Conservation (phyloP, 1,140 invertebrate species). For the Euwallacea similis region DNA sequence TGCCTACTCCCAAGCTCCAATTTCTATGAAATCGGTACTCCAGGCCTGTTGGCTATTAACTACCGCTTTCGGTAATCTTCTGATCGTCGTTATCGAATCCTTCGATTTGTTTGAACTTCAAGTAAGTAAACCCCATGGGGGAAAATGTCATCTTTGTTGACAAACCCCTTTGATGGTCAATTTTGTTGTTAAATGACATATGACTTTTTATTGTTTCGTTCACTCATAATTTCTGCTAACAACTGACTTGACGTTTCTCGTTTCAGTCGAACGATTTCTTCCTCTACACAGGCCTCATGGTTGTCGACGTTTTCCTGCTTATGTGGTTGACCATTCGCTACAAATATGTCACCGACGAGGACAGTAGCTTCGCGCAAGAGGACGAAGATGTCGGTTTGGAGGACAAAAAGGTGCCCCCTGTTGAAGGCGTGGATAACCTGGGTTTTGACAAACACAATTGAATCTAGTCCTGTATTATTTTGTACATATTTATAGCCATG, state of each 20-base stretch:
- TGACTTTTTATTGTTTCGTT: too few relatives aligned
- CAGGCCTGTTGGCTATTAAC: constrained; percentile 89
- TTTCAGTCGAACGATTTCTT: constrained; percentile 82
- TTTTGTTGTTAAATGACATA: too few relatives aligned
- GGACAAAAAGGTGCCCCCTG: neutral
- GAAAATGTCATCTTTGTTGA: neutral
- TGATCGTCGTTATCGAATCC: constrained; percentile 81
- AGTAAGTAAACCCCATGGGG: constrained; percentile 53
- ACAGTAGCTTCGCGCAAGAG: neutral
- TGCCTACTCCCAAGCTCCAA: constrained; percentile 86
- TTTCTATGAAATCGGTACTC: constrained; percentile 90
- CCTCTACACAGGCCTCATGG: constrained; percentile 85
- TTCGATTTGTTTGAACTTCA: constrained; percentile 62
- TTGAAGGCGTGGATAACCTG: constrained; percentile 32
- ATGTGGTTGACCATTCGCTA: constrained; percentile 73
- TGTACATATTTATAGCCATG: too few relatives aligned
- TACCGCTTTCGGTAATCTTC: constrained; percentile 86
- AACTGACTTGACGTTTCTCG: constrained; percentile 32
- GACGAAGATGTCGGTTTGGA: neutral
- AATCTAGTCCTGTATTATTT: too few relatives aligned
- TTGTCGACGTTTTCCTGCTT: constrained; percentile 80
- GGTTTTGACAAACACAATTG: constrained; percentile 20
- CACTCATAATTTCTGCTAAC: too few relatives aligned
- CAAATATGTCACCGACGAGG: constrained; percentile 57
- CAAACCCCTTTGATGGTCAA: neutral